phyloP scores from a whole-genome alignment of 1,140 invertebrate genomes.

The Tetramorium parvispinum region DNA sequence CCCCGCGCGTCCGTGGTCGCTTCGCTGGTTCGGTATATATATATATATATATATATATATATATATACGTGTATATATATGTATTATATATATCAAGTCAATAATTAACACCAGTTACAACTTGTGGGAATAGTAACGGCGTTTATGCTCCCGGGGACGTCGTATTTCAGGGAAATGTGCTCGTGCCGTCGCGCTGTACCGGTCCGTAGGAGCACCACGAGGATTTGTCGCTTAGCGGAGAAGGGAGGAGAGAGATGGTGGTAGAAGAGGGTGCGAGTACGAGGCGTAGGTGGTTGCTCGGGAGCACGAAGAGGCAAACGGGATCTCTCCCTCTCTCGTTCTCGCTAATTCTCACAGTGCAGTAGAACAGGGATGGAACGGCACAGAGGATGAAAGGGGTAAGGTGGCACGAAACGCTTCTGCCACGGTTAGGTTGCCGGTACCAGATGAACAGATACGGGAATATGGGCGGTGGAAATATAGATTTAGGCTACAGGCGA shows the following conservation, averaged over 20 bases:
- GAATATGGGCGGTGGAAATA: slow-evolving; percentile 81
- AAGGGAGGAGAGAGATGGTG: slow-evolving; percentile 42
- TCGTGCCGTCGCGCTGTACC: slow-evolving; percentile 77
- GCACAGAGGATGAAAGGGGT: slow-evolving; percentile 38
- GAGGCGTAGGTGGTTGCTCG: slow-evolving; percentile 66
- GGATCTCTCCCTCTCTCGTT: slow-evolving; percentile 6
- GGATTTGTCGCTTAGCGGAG: slow-evolving; percentile 73
- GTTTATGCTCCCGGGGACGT: slow-evolving; percentile 85
- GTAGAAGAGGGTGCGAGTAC: slow-evolving; percentile 56
- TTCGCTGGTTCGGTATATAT: neutral
- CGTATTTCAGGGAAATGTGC: slow-evolving; percentile 85
- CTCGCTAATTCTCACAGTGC: slow-evolving; percentile 4
- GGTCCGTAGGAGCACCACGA: slow-evolving; percentile 71
- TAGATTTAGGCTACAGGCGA: slow-evolving; percentile 82
- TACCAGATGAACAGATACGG: slow-evolving; percentile 84
- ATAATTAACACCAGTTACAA: slow-evolving; percentile 86
- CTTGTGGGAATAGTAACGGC: slow-evolving; percentile 85
- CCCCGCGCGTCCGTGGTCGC: slow-evolving; percentile 12
- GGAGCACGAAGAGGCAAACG: slow-evolving; percentile 34
- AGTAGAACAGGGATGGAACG: neutral
- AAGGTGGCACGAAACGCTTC: slow-evolving; percentile 73
- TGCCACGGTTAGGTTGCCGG: slow-evolving; percentile 72
- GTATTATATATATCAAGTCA: slow-evolving; percentile 80
- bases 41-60: neutral
- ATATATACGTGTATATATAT: slow-evolving; percentile 36